Evolutionary conservation across 2,797 vertebrate species (phyloP).

Genomic region (Liasis olivaceus): DNA sequence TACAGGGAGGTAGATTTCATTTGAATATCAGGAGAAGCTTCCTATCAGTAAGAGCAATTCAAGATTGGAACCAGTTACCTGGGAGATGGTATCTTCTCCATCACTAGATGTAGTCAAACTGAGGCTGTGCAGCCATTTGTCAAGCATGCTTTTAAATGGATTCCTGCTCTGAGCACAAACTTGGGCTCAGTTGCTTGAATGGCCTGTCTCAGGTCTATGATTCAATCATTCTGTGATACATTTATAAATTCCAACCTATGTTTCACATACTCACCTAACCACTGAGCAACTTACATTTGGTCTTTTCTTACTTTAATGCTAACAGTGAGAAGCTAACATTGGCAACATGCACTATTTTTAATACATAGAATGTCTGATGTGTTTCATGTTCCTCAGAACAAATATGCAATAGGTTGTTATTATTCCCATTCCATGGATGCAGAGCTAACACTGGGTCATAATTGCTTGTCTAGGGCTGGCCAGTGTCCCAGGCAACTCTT

Average conservation of each 20-base stretch:
- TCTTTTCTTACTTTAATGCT: constrained; percentile 16
- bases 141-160: background rate
- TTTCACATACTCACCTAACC: constrained; percentile 26
- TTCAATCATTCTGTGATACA: background rate
- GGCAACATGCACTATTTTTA: background rate
- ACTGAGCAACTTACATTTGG: background rate
- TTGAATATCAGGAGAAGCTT: background rate
- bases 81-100: background rate
- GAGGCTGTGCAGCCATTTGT: background rate
- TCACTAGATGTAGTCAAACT: background rate
- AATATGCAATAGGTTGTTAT: background rate
- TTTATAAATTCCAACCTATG: constrained; percentile 31
- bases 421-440: constrained; percentile 13
- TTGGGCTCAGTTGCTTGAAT: background rate
- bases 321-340: background rate
- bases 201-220: background rate
- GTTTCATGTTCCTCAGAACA: background rate
- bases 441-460: background rate
- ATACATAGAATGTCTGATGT: background rate
- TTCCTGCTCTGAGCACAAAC: background rate
- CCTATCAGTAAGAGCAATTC: background rate
- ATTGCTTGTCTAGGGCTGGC: background rate
- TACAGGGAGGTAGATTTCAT: no score
- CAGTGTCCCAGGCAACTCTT: background rate
- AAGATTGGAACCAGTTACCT: background rate